Evolutionary conservation across 2,888 invertebrate genomes (phyloP).

Genomic region (Cephus pygmeus): DNA sequence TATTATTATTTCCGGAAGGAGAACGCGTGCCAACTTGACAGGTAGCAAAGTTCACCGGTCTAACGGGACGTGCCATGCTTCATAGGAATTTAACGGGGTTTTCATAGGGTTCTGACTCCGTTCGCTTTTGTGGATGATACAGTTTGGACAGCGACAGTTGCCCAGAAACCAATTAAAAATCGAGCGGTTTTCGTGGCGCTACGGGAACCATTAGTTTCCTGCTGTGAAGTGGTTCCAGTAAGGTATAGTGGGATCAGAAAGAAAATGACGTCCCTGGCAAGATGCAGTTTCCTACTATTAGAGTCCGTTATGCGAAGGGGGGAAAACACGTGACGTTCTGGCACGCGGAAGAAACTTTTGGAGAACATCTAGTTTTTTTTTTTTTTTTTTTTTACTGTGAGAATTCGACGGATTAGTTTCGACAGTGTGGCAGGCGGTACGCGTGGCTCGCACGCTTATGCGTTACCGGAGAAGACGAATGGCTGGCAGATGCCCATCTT

Average conservation of each 20-base stretch:
- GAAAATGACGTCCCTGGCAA: not conserved
- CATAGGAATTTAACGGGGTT: constrained; percentile 35
- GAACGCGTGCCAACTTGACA: constrained; percentile 11
- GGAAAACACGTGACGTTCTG: not conserved
- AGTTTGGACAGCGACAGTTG: constrained; percentile 48
- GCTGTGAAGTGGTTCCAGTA: constrained; percentile 27
- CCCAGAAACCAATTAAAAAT: constrained; percentile 44
- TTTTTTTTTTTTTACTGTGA: not conserved
- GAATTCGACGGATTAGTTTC: not conserved
- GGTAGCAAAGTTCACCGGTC: constrained; percentile 29
- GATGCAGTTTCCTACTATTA: not conserved
- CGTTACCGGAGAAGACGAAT: not conserved
- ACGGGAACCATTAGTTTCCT: constrained; percentile 38
- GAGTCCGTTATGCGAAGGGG: not conserved
- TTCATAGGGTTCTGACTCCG: constrained; percentile 19
- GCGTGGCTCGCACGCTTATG: not conserved
- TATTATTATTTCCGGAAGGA: constrained; percentile 32
- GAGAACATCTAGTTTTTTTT: not conserved
- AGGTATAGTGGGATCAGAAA: not conserved
- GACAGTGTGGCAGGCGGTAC: constrained; percentile 3
- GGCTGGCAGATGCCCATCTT: constrained; percentile 4
- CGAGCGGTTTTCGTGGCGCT: constrained; percentile 8
- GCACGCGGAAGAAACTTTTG: constrained; percentile 1
- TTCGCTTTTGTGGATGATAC: constrained; percentile 31
- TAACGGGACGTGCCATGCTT: not conserved